Percentiles rank a stretch among this genome's conserved stretches.
These are phyloP conservation scores for Actinostola sp. DNA, from an alignment of 92 coral and sea anemone genomes.

Conservation along the genomic window DNA sequence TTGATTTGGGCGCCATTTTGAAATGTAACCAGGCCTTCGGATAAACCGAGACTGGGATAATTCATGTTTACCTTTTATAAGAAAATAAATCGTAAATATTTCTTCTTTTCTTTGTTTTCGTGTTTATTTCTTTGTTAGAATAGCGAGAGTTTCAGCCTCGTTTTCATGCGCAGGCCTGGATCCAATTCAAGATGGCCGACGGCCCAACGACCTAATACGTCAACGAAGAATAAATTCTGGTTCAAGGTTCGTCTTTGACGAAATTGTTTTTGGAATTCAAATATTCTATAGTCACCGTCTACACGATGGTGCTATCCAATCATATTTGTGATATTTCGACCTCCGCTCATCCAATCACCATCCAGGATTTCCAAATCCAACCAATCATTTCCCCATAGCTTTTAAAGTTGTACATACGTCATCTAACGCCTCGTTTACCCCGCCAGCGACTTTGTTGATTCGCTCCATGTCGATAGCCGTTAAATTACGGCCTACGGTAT, in stretches of 20 bases:
- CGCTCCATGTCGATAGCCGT: constrained; percentile 75
- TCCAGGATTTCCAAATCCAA: no score
- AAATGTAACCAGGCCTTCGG: no score
- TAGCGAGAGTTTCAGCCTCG: no score
- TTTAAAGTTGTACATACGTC: constrained; percentile 60
- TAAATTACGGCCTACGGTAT: constrained; percentile 69
- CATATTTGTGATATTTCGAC: not conserved
- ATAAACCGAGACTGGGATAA: no score
- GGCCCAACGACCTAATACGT: no score
- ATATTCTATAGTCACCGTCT: not conserved
- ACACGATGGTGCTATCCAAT: not conserved
- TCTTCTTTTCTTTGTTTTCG: no score
- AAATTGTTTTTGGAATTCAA: not conserved
- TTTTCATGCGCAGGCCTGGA: no score
- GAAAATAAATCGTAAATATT: no score
- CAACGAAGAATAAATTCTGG: not conserved
- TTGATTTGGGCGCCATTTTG: no score
- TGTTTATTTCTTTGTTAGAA: no score
- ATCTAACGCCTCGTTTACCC: constrained; percentile 64
- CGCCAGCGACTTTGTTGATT: constrained; percentile 70
- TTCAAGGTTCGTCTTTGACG: not conserved
- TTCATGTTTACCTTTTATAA: no score
- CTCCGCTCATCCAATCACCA: not conserved
- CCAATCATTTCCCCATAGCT: constrained; percentile 55
- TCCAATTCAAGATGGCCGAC: no score